Conservation (phyloP, 2,113 vertebrate genomes). For the Ceratotherium simum region DNA sequence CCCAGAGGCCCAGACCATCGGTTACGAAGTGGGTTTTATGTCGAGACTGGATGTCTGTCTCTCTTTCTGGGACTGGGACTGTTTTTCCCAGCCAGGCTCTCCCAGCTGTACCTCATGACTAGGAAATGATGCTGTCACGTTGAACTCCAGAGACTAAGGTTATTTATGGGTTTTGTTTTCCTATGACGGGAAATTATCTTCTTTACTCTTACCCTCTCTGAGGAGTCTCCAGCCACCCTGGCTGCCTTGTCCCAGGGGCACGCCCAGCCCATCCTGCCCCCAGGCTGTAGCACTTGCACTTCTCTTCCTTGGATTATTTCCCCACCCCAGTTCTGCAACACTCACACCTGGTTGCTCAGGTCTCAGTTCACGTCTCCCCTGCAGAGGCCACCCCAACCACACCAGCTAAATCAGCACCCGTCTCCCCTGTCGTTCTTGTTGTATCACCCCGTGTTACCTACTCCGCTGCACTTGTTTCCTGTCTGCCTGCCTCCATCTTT, state of each 20-base stretch:
- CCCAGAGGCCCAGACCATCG: not conserved
- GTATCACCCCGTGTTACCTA: rapidly evolving
- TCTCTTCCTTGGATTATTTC: too few species aligned
- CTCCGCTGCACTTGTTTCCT: not conserved
- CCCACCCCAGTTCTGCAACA: not conserved
- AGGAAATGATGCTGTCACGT: not conserved
- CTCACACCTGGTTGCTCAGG: not conserved
- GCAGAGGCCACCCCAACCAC: not conserved
- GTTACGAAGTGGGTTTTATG: not conserved
- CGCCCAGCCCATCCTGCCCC: not conserved
- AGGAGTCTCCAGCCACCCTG: not conserved
- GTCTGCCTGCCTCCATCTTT: not conserved
- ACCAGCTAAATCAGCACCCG: rapidly evolving
- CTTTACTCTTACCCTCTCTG: not conserved
- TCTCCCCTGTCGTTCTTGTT: not conserved
- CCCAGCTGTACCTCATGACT: not conserved
- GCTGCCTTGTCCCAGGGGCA: not conserved
- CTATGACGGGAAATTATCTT: not conserved
- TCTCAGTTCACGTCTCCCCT: not conserved
- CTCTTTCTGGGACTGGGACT: not conserved
- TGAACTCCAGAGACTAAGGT: not conserved
- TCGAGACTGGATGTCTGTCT: not conserved
- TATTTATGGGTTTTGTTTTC: not conserved
- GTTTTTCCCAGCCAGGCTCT: not conserved
- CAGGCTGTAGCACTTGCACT: not conserved